phyloP scores from a whole-genome alignment of 1,140 invertebrate species.

The Lordiphosa stackelbergi region DNA sequence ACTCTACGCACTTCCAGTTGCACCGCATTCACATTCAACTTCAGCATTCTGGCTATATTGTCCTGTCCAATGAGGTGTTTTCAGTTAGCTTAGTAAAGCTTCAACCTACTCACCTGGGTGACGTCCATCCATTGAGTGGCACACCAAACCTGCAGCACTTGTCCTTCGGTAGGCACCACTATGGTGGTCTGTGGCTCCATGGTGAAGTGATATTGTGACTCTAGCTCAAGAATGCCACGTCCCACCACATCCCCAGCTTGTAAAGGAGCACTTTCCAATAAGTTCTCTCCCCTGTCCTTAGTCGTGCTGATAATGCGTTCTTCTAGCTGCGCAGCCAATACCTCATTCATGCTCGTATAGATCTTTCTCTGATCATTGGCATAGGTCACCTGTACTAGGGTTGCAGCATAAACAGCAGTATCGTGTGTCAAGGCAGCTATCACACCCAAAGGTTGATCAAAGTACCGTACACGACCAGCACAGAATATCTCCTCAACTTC shows the following conservation, averaged over 20 bases:
- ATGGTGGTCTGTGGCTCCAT: constrained; percentile 84
- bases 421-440: constrained; percentile 82
- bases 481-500: constrained; percentile 77
- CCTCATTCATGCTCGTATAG: constrained; percentile 76
- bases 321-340: constrained; percentile 81
- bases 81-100: too few relatives aligned
- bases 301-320: constrained; percentile 81
- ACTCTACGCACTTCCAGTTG: constrained; percentile 82
- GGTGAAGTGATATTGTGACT: constrained; percentile 77
- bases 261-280: constrained; percentile 80
- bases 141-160: constrained; percentile 81
- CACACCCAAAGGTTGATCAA: constrained; percentile 86
- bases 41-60: constrained; percentile 80
- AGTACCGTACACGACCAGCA: constrained; percentile 79
- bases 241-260: constrained; percentile 38
- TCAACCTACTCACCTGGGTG: constrained; percentile 53
- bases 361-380: constrained; percentile 28
- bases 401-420: constrained; percentile 81
- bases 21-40: constrained; percentile 79
- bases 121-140: constrained; percentile 84
- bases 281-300: constrained; percentile 77
- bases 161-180: constrained; percentile 79
- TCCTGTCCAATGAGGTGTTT: constrained; percentile 77
- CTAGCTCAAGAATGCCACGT: constrained; percentile 62
- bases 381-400: constrained; percentile 84